Evolutionary conservation across 2,113 vertebrate species (phyloP).

Genomic region (Bubo blakistoni): DNA sequence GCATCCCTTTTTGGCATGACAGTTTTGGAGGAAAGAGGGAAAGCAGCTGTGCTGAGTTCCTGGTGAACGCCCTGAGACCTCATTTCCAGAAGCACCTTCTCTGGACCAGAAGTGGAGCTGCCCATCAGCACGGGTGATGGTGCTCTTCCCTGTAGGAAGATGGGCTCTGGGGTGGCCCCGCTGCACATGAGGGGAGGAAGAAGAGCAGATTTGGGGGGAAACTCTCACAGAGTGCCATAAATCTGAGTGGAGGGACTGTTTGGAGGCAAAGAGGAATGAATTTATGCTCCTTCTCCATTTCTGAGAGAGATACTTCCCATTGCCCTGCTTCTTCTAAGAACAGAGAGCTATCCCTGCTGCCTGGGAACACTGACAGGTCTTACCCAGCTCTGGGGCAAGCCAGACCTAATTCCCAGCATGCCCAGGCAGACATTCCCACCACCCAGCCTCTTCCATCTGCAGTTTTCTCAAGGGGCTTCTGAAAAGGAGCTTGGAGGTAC

Average conservation of each 20-base stretch:
- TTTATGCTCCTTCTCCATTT: background rate
- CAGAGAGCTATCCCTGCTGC: background rate
- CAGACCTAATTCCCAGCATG: background rate
- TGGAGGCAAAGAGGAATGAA: background rate
- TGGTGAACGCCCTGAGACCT: background rate
- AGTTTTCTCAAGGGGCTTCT: background rate
- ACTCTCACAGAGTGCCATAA: background rate
- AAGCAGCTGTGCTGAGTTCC: background rate
- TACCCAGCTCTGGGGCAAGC: background rate
- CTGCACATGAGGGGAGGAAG: background rate
- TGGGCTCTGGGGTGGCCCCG: accelerated
- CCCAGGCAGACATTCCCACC: background rate
- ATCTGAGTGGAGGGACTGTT: background rate
- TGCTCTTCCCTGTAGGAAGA: background rate
- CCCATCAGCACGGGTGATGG: background rate
- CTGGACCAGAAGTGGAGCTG: background rate
- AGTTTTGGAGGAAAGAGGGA: background rate
- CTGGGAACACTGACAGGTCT: background rate
- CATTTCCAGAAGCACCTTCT: background rate
- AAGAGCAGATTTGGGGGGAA: background rate
- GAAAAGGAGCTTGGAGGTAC: background rate
- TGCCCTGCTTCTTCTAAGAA: background rate
- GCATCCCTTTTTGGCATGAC: background rate
- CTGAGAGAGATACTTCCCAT: background rate
- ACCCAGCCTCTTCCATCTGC: background rate